These are phyloP conservation scores for Caenorhabditis doughertyi DNA, from an alignment of 2,888 invertebrate genomes.

Conservation along the genomic window DNA sequence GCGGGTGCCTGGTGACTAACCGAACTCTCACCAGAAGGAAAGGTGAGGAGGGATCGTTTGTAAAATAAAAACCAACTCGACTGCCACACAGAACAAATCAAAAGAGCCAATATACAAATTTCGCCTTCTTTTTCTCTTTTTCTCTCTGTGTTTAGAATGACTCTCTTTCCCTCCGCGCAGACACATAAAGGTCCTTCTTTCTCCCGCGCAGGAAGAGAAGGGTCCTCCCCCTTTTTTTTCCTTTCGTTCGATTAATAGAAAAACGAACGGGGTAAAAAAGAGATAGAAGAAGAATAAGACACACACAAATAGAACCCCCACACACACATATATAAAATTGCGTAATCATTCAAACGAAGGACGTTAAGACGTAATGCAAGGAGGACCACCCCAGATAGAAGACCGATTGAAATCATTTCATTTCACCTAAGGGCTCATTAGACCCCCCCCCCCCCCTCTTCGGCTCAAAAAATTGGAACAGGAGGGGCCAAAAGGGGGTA, in stretches of 20 bases:
- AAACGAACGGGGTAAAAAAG: slow-evolving; percentile 22
- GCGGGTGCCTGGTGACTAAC: slow-evolving; percentile 1
- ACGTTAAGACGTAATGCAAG: background rate
- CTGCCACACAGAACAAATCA: slow-evolving; percentile 15
- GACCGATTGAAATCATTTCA: background rate
- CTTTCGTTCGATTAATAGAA: slow-evolving; percentile 6
- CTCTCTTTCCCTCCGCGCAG: slow-evolving; percentile 1
- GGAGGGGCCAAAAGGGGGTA: slow-evolving; percentile 6
- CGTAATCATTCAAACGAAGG: slow-evolving; percentile 37
- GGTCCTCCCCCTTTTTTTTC: slow-evolving; percentile 10
- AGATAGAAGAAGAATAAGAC: slow-evolving; percentile 7
- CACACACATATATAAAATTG: slow-evolving; percentile 48
- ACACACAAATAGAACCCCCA: background rate
- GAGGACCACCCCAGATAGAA: slow-evolving; percentile 18
- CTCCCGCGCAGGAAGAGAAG: slow-evolving; percentile 42
- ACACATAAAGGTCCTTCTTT: background rate
- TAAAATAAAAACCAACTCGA: background rate
- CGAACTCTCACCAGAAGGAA: background rate
- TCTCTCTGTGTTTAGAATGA: background rate
- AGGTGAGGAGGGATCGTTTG: too few relatives aligned
- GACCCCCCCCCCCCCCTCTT: background rate
- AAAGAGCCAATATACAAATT: slow-evolving; percentile 45
- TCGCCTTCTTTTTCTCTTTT: slow-evolving; percentile 15
- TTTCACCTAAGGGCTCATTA: too few relatives aligned
- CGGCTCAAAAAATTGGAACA: background rate